Percentiles rank a stretch among this genome's conserved stretches.
phyloP scores from a whole-genome alignment of 2,797 vertebrate species.

The Tolypeutes matacus region DNA sequence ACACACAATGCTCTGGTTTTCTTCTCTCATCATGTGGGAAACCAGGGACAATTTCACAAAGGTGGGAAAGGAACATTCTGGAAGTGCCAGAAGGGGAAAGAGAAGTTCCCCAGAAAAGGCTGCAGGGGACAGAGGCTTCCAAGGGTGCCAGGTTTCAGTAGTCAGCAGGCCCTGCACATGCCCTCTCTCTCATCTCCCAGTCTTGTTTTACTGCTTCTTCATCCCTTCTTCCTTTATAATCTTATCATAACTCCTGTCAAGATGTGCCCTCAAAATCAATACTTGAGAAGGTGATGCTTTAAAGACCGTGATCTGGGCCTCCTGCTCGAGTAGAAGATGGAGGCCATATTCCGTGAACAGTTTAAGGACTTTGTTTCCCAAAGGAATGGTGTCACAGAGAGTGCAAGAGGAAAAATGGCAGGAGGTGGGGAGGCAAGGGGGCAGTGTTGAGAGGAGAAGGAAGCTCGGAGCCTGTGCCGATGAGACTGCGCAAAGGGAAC shows the following conservation, averaged over 20 bases:
- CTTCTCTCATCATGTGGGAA: not conserved
- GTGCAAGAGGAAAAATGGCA: rapidly evolving
- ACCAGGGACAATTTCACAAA: not conserved
- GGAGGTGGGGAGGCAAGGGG: rapidly evolving
- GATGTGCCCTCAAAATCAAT: not conserved
- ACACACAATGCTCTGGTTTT: not conserved
- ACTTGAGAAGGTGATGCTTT: not conserved
- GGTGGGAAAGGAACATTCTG: not conserved
- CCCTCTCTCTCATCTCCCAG: not conserved
- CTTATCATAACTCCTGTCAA: not conserved
- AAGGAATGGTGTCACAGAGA: not conserved
- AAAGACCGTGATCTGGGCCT: not conserved
- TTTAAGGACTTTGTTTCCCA: not conserved
- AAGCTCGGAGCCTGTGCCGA: not conserved
- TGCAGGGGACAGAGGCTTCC: rapidly evolving
- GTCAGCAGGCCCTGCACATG: not conserved
- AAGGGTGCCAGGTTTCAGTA: rapidly evolving
- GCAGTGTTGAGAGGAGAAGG: not conserved
- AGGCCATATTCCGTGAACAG: not conserved
- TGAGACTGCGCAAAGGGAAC: not conserved
- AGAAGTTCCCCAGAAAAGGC: not conserved
- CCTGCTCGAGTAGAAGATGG: not conserved
- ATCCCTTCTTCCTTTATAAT: not conserved
- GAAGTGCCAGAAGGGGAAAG: not conserved
- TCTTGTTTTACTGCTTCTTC: not conserved